Evolutionary conservation across 2,888 invertebrate genomes (phyloP), one percentile per base, ranked within the genome.

Genomic region (Ephialtes manifestator): DNA sequence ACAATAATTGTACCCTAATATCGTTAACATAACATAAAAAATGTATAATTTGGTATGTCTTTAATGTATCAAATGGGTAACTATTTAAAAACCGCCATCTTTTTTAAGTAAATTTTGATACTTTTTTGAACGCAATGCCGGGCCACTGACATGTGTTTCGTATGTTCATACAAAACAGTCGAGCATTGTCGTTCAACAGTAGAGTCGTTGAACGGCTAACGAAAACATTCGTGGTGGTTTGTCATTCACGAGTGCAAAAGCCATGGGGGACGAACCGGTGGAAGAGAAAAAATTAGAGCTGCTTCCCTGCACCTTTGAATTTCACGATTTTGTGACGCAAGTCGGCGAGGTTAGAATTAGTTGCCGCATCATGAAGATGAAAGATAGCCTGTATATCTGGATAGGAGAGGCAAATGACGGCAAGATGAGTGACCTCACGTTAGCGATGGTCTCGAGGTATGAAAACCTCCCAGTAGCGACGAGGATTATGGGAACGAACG

Each of bases 321-420:
- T 93, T 81, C 92, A 93, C 58, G 87, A 93, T 18, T 93, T 93
- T 77, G 31, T 71, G 0, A 85, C 87, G 1, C 65, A 90, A 86
- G 86, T 92, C 67, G 91, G 91, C 0, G 92, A 94, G 86, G 81
- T 89, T 85, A 91, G 84, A 76, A 79, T 93, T 28, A 85, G 85
- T 13, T 92, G 93, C 87, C 92, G 93, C 78, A 87, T 92, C 55
- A 91, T 93, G 20, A 94, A 93, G 86, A 92, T 94, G 92, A 91
- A 93, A 75, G 90, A 92, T 53, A 93, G 92, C 81, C 75, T 94
- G 0, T 94, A 93, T 84, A 20, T 94, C 7, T 94, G 94, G 94
- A 85, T 94, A 65, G 94, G 94, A 13, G 89, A 92, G 53, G 76
- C 68, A 3, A 82, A 80, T 10, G 89, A 93, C 2, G 84, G 88